These are phyloP conservation scores for Drosophila kepulauana DNA, from an alignment of 1,140 invertebrate species.

Conservation along the genomic window DNA sequence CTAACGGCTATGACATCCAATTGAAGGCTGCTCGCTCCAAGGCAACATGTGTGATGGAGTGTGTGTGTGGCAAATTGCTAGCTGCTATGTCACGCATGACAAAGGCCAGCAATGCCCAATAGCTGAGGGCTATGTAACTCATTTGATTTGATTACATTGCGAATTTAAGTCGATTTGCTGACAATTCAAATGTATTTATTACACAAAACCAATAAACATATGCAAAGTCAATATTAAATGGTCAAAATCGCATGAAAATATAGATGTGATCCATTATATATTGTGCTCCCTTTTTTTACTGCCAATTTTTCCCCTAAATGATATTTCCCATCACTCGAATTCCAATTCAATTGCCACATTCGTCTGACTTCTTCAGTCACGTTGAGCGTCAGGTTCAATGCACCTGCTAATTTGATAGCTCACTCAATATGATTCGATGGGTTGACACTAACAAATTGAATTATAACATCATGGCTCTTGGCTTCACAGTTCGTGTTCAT, in stretches of 20 bases:
- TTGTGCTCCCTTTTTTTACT: too few relatives aligned
- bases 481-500: not conserved
- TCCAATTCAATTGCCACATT: not conserved
- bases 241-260: too few relatives aligned
- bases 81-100: not conserved
- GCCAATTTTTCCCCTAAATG: too few relatives aligned
- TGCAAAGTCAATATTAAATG: too few relatives aligned
- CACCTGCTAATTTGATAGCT: constrained; percentile 53
- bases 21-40: not conserved
- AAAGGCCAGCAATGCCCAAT: not conserved
- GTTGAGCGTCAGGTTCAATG: constrained; percentile 55
- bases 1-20: constrained; percentile 11
- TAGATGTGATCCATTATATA: too few relatives aligned
- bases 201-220: too few relatives aligned
- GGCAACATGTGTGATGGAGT: too few relatives aligned
- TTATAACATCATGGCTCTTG: constrained; percentile 56
- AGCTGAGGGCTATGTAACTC: not conserved
- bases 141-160: too few relatives aligned
- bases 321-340: not conserved
- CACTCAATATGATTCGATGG: constrained; percentile 34
- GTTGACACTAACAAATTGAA: constrained; percentile 74
- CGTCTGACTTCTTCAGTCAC: not conserved
- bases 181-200: not conserved
- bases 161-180: not conserved
- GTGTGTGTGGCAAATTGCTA: not conserved